Percentiles rank a stretch among this genome's conserved stretches.
Conservation (phyloP, 1,140 invertebrate genomes). For the Gyrodactylus bullatarudis region DNA sequence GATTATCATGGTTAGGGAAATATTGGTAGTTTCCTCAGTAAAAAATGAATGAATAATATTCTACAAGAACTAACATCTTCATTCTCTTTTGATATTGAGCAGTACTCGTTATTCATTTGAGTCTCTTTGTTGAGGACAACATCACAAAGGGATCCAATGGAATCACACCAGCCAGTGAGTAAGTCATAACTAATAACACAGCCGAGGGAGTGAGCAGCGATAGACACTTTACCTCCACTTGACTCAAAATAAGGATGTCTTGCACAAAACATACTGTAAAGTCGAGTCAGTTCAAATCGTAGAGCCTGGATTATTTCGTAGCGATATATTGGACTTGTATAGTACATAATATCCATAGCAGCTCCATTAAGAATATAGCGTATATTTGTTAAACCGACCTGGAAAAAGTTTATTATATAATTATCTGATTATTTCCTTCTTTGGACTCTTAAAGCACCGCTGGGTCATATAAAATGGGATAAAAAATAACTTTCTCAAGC, state of each 20-base stretch:
- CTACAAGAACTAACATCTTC: too few relatives aligned
- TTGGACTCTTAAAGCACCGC: too few relatives aligned
- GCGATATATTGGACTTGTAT: conserved; percentile 39
- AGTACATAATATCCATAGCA: conserved; percentile 46
- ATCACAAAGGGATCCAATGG: conserved; percentile 19
- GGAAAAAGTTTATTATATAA: too few relatives aligned
- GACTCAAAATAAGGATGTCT: conserved; percentile 31
- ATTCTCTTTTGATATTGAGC: too few relatives aligned
- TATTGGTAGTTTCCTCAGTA: too few relatives aligned
- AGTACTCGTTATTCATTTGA: background rate
- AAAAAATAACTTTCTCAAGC: too few relatives aligned
- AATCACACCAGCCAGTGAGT: conserved; percentile 31
- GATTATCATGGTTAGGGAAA: too few relatives aligned
- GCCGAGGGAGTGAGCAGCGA: conserved; percentile 41
- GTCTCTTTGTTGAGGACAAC: background rate
- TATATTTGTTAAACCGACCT: conserved; percentile 11
- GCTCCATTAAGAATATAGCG: conserved; percentile 30
- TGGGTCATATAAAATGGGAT: too few relatives aligned
- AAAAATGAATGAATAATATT: too few relatives aligned
- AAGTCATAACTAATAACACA: conserved; percentile 45
- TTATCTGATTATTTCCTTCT: too few relatives aligned
- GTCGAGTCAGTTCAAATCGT: conserved; percentile 30
- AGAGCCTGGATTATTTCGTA: conserved; percentile 36
- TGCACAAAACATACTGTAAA: conserved; percentile 35
- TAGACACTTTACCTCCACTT: conserved; percentile 35